Evolutionary conservation across 2,113 vertebrate genomes (phyloP), one percentile per base, ranked within the genome.

Genomic region (Stegastes partitus): DNA sequence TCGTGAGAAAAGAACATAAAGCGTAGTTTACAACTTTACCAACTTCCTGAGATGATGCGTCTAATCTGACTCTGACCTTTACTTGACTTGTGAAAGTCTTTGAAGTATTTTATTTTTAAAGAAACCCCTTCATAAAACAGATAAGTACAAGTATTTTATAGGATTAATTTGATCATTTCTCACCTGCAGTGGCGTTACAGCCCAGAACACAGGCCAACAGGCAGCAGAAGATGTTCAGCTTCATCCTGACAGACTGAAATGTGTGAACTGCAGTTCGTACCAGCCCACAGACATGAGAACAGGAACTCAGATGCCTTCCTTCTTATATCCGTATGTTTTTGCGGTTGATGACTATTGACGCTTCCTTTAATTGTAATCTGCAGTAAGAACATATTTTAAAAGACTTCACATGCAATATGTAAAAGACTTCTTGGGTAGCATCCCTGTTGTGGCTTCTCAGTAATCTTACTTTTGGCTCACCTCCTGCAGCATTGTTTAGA

Each of bases 231-330:
- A 28, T 42, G 18, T 2, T 54, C 47, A 25, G 0, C 28, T 5
- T 18, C 64, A 53, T 67, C 64, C 28, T 67, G 21, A 59, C 50
- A 6, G 19, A 37, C 28, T 0, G 4, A 3, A 23, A 62, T 25
- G 58, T 62, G 12, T 25, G 58, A 62, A 16, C 22, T 7, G n/a
- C 51, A 11, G 39, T 45, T 23, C 3, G 19, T 47, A 14, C 42
- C 12, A 28, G 26, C 3, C 26, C 26, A 34, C 3, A 42, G 37
- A 11, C 23, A 14, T 44, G 37, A 59, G 14, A 62, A 3, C 58
- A 62, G 58, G 37, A 62, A 62, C 22, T 54, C 51, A 54, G 23
- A 5, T 15, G 22, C 23, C 21, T 58, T n/a, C 57, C 31, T 58
- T 19, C 2, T 59, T n/a, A 18, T n/a, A 11, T 51, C 11, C 21